These are phyloP conservation scores for Zeus faber DNA, from an alignment of 2,113 vertebrate genomes.

Conservation along the genomic window DNA sequence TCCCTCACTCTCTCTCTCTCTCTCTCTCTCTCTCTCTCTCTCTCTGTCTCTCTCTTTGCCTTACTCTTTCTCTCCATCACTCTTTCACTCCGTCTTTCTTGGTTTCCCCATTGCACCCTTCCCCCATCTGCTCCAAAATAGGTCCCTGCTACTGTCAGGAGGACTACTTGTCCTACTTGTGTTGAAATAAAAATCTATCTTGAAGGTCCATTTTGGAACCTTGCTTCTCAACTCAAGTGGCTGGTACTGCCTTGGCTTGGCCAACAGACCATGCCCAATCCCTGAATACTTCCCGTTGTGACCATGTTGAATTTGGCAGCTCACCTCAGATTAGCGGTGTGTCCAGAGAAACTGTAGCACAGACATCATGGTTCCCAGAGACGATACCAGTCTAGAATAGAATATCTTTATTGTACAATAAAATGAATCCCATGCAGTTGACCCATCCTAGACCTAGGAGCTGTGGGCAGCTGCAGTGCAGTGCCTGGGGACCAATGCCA, in stretches of 20 bases:
- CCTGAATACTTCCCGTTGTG: conserved; percentile 55
- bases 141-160: background rate
- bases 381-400: too few relatives aligned
- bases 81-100: conserved; percentile 15
- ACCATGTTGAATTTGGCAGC: conserved; percentile 57
- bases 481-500: too few relatives aligned
- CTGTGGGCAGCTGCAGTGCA: too few relatives aligned
- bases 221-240: too few relatives aligned
- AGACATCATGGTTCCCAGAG: too few relatives aligned
- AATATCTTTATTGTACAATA: too few relatives aligned
- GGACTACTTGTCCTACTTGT: conserved; percentile 22
- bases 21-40: conserved; percentile 35
- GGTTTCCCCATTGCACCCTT: background rate
- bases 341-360: too few relatives aligned
- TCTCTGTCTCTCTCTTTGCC: conserved; percentile 28
- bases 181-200: conserved; percentile 39
- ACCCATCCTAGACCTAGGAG: too few relatives aligned
- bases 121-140: too few relatives aligned
- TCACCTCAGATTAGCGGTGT: conserved; percentile 42
- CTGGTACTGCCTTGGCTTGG: conserved; percentile 34
- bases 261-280: conserved; percentile 34
- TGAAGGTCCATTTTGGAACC: conserved; percentile 50
- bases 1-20: conserved; percentile 27
- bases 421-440: too few relatives aligned
- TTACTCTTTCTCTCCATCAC: background rate